Conservation (phyloP, 2,113 vertebrate genomes). For the Prietella phreatophila region DNA sequence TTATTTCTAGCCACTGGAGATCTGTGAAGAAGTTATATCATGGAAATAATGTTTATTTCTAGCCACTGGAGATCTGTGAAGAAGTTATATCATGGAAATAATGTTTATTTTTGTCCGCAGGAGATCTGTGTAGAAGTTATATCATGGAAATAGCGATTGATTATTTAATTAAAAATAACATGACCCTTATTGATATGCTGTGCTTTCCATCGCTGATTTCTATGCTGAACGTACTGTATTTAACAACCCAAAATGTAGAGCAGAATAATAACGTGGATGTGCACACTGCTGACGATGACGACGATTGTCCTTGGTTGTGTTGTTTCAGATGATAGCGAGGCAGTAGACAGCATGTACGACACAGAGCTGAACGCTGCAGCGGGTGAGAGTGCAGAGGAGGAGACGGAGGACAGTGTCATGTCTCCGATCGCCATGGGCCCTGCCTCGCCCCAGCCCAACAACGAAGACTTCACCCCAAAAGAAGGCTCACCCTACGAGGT, state of each 20-base stretch:
- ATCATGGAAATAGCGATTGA: too few species aligned
- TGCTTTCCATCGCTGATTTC: background rate
- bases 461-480: slow-evolving; percentile 96
- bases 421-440: slow-evolving; percentile 89
- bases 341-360: slow-evolving; percentile 90
- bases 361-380: slow-evolving; percentile 86
- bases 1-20: background rate
- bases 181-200: background rate
- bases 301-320: background rate
- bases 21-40: too few species aligned
- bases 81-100: too few species aligned
- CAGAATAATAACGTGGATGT: background rate
- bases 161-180: background rate
- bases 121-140: background rate
- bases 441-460: slow-evolving; percentile 84
- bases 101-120: background rate
- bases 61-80: too few species aligned
- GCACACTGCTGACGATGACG: background rate
- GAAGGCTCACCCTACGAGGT: slow-evolving; percentile 98
- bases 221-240: too few species aligned
- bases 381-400: slow-evolving; percentile 87
- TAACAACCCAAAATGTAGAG: background rate
- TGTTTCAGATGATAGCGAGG: slow-evolving; percentile 88
- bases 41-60: too few species aligned
- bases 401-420: slow-evolving; percentile 90